Percentiles rank a stretch among this genome's conserved stretches.
phyloP scores from a whole-genome alignment of 1,140 invertebrate species.

The Pseudoatta argentina region DNA sequence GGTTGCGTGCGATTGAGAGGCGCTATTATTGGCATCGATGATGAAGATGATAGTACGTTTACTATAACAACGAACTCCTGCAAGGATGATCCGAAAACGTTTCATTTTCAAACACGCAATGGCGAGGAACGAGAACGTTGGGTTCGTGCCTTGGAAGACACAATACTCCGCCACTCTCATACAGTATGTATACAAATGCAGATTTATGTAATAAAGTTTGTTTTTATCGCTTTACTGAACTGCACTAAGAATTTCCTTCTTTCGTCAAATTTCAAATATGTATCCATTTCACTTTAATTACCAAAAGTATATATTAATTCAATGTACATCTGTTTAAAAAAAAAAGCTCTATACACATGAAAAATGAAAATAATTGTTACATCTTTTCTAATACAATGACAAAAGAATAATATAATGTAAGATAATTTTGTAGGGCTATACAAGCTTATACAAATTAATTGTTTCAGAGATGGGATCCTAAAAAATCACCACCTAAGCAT shows the following conservation, averaged over 20 bases:
- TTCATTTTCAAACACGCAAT: conserved; percentile 98
- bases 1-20: conserved; percentile 98
- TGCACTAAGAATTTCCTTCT: too few relatives aligned
- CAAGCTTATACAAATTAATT: background rate
- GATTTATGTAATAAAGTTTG: too few relatives aligned
- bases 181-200: conserved; percentile 82
- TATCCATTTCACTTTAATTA: too few relatives aligned
- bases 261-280: too few relatives aligned
- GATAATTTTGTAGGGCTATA: background rate
- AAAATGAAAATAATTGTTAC: background rate
- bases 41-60: conserved; percentile 99
- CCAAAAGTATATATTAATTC: too few relatives aligned
- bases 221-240: too few relatives aligned
- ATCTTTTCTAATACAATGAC: background rate
- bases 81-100: conserved; percentile 96
- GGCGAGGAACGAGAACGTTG: conserved; percentile 97
- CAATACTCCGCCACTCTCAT: conserved; percentile 94
- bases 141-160: conserved; percentile 97
- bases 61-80: conserved; percentile 95
- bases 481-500: conserved; percentile 88
- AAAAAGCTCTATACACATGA: too few relatives aligned
- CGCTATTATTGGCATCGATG: conserved; percentile 99
- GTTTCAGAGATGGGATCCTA: conserved; percentile 87
- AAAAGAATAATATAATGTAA: background rate
- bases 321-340: too few relatives aligned